phyloP scores from a whole-genome alignment of 1,140 invertebrate genomes.

The Chelonus insularis region DNA sequence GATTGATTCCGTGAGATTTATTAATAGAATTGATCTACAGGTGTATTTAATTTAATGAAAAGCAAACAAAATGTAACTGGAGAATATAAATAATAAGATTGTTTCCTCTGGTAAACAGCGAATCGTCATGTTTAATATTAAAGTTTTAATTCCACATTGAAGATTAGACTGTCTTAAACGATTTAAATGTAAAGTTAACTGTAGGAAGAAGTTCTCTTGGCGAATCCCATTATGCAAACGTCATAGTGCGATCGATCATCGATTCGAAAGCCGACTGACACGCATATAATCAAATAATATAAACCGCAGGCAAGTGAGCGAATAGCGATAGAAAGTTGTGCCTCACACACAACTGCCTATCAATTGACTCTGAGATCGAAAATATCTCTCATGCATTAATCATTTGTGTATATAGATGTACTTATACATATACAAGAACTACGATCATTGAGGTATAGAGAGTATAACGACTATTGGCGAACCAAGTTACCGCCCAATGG shows the following conservation, averaged over 20 bases:
- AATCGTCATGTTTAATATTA: too few species aligned
- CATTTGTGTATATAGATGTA: slow-evolving; percentile 33
- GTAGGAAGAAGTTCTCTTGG: slow-evolving; percentile 13
- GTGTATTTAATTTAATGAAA: background rate
- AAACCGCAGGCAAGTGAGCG: slow-evolving; percentile 29
- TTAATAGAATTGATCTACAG: background rate
- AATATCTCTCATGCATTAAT: slow-evolving; percentile 49
- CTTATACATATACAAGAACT: background rate
- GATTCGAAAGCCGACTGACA: slow-evolving; percentile 41
- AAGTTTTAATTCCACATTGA: slow-evolving; percentile 1
- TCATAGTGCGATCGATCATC: slow-evolving; percentile 38
- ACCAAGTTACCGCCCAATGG: slow-evolving; percentile 18
- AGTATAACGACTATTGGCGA: slow-evolving; percentile 18
- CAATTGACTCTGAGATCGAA: slow-evolving; percentile 34
- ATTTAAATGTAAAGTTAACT: slow-evolving; percentile 5
- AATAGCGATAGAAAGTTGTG: slow-evolving; percentile 44
- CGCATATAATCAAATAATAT: slow-evolving; percentile 44
- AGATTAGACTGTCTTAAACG: background rate
- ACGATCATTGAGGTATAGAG: background rate
- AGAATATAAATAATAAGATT: background rate
- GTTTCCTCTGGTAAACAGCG: background rate
- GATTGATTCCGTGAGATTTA: background rate
- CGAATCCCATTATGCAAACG: slow-evolving; percentile 33
- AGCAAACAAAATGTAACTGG: background rate
- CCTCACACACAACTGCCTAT: slow-evolving; percentile 15